Conservation (phyloP, 2,113 vertebrate genomes). For the Mungos mungo region DNA sequence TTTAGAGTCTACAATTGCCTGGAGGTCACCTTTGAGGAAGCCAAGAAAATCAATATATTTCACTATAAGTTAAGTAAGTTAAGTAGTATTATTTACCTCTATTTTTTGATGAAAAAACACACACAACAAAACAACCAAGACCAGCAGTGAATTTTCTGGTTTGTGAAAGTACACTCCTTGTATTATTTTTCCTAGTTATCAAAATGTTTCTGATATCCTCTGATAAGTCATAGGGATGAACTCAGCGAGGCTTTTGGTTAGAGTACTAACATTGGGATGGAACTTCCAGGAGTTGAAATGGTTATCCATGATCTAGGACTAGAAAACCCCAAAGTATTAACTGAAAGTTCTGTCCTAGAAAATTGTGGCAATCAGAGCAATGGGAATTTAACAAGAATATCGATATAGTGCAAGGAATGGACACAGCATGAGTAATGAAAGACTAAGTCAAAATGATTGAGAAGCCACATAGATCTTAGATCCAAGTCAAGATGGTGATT, state of each 20-base stretch:
- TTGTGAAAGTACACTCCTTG: background rate
- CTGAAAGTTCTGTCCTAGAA: background rate
- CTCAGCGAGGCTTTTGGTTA: background rate
- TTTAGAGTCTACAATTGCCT: conserved; percentile 79
- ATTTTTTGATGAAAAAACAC: conserved; percentile 16
- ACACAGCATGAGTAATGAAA: background rate
- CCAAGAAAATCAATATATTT: conserved; percentile 63
- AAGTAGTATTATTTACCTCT: conserved; percentile 70
- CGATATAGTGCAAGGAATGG: background rate
- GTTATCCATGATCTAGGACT: background rate
- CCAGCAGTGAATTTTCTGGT: background rate
- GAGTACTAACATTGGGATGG: background rate
- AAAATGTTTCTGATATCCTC: background rate
- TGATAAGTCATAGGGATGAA: background rate
- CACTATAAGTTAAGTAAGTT: conserved; percentile 71
- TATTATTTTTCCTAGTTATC: background rate
- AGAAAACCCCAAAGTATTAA: background rate
- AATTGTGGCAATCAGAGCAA: background rate
- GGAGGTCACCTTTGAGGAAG: conserved; percentile 81
- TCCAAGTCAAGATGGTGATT: background rate
- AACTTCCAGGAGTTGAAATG: background rate
- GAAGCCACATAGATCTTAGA: background rate
- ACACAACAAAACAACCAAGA: background rate
- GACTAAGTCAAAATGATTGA: background rate
- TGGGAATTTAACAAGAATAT: background rate